Percentiles rank a stretch among this genome's conserved stretches.
Conservation (phyloP, 2,797 vertebrate genomes). For the Neosilurus mollespiculum region DNA sequence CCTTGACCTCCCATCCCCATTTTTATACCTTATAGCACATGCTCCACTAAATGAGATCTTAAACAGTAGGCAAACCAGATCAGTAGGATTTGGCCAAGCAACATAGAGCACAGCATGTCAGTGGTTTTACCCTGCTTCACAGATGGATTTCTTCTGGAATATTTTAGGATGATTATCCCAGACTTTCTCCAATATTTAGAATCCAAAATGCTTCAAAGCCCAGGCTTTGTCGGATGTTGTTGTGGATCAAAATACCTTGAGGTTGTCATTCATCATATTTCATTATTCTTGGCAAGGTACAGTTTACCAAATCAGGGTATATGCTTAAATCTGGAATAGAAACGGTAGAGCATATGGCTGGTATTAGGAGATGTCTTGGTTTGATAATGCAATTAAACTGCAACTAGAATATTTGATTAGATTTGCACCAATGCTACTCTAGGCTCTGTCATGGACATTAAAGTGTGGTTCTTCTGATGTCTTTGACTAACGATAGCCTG, state of each 20-base stretch:
- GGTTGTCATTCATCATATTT: constrained; percentile 32
- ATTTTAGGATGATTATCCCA: constrained; percentile 13
- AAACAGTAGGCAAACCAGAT: constrained; percentile 18
- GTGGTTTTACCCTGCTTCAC: constrained; percentile 16
- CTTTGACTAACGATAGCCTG: constrained; percentile 48
- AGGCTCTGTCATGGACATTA: constrained; percentile 59
- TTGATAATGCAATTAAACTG: constrained; percentile 25
- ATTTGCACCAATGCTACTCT: constrained; percentile 53
- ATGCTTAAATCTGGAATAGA: constrained; percentile 9
- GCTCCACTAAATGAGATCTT: constrained; percentile 18
- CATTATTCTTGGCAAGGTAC: constrained; percentile 24
- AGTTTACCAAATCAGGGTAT: constrained; percentile 13
- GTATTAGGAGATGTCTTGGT: constrained; percentile 23
- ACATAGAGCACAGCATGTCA: constrained; percentile 20
- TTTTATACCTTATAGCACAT: constrained; percentile 4
- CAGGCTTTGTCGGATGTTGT: background rate
- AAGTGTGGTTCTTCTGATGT: constrained; percentile 61
- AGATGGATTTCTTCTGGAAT: constrained; percentile 15
- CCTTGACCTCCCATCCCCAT: constrained; percentile 12
- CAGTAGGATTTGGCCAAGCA: constrained; percentile 32
- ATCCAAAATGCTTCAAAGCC: constrained; percentile 23
- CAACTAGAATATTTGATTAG: constrained; percentile 39
- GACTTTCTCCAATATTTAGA: constrained; percentile 17
- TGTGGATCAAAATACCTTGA: constrained; percentile 30
- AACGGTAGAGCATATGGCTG: constrained; percentile 23